Percentiles rank a stretch among this genome's conserved stretches.
These are phyloP conservation scores for Champsocephalus gunnari DNA, from an alignment of 2,797 vertebrate species.

Conservation along the genomic window DNA sequence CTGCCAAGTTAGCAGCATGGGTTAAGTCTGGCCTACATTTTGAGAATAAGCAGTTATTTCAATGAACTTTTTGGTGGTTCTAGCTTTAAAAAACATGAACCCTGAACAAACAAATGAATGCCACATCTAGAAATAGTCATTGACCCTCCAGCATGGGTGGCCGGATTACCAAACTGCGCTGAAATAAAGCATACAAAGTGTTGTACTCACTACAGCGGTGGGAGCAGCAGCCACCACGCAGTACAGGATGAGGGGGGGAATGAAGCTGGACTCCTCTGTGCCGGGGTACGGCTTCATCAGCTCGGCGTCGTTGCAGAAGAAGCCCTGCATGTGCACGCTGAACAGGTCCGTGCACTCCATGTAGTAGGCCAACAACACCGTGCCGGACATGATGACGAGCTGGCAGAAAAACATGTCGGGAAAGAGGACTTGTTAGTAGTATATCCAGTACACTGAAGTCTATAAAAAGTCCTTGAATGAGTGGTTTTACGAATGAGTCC, in stretches of 20 bases:
- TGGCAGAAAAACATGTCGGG: constrained; percentile 90
- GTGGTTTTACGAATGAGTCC: constrained; percentile 18
- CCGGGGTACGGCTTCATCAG: constrained; percentile 98
- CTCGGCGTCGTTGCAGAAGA: constrained; percentile 98
- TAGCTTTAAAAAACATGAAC: background rate
- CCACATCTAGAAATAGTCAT: background rate
- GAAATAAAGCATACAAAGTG: background rate
- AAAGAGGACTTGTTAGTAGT: constrained; percentile 39
- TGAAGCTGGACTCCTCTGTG: constrained; percentile 93
- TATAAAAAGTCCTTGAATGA: constrained; percentile 21
- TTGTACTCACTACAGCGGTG: constrained; percentile 91
- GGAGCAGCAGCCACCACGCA: constrained; percentile 95
- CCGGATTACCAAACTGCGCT: background rate
- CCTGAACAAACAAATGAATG: background rate
- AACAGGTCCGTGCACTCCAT: constrained; percentile 98
- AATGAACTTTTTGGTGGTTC: background rate
- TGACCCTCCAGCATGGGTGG: background rate
- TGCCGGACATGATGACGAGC: constrained; percentile 99
- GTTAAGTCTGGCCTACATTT: background rate
- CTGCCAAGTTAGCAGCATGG: background rate
- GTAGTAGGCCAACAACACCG: constrained; percentile 96
- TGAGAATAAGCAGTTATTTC: background rate
- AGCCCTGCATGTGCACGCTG: constrained; percentile 96
- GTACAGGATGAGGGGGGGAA: constrained; percentile 95
- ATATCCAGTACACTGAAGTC: constrained; percentile 14